phyloP scores from a whole-genome alignment of 2,113 vertebrate genomes.

The Nerophis lumbriciformis region DNA sequence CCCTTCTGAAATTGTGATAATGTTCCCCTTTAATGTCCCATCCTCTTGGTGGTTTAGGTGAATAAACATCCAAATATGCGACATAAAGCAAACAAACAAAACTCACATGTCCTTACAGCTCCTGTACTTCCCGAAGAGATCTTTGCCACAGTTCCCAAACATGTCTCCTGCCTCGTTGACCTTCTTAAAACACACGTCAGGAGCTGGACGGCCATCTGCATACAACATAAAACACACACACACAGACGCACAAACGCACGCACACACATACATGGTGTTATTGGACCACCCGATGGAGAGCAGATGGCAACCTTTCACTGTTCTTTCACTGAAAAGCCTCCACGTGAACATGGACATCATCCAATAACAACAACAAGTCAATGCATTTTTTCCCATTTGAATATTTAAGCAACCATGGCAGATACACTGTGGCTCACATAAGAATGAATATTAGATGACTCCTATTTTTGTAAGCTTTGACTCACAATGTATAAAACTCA shows the following conservation, averaged over 20 bases:
- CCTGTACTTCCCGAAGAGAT: constrained; percentile 80
- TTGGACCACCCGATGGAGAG: constrained; percentile 37
- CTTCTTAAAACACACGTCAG: constrained; percentile 83
- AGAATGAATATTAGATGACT: too few relatives aligned
- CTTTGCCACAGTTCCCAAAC: constrained; percentile 94
- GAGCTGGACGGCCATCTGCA: constrained; percentile 80
- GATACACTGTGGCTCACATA: too few relatives aligned
- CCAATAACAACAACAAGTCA: constrained; percentile 22
- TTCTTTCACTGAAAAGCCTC: constrained; percentile 12
- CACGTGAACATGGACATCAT: constrained; percentile 32
- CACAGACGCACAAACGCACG: constrained; percentile 1
- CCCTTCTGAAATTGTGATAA: too few relatives aligned
- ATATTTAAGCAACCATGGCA: too few relatives aligned
- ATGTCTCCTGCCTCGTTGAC: constrained; percentile 89
- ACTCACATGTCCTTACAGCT: constrained; percentile 81
- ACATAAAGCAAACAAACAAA: background rate
- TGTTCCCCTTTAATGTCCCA: too few relatives aligned
- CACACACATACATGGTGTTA: constrained; percentile 14
- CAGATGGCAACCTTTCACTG: constrained; percentile 48
- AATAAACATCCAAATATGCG: too few relatives aligned
- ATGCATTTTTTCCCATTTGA: too few relatives aligned
- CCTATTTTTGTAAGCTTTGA: too few relatives aligned
- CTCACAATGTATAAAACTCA: too few relatives aligned
- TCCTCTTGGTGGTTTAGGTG: too few relatives aligned
- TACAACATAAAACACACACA: constrained; percentile 74